phyloP scores from a whole-genome alignment of 30 jellyfish, hydroid and myxozoan species.

The Aurelia aurita complex sp. Pacific region DNA sequence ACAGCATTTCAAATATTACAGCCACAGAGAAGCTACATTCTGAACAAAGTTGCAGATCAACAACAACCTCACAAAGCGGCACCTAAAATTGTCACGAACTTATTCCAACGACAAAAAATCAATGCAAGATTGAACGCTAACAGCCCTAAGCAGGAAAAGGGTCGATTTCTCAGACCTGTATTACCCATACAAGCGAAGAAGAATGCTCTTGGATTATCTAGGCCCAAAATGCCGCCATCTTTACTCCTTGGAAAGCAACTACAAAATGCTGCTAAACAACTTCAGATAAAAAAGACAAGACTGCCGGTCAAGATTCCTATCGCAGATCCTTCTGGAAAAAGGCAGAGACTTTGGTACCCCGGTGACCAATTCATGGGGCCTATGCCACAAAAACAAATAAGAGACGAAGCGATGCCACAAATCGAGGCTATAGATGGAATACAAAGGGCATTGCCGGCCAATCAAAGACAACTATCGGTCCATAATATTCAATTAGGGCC shows the following conservation, averaged over 20 bases:
- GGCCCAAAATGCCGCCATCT: neutral
- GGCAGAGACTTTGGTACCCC: slow-evolving; percentile 70
- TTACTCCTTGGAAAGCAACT: neutral
- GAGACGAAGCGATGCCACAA: neutral
- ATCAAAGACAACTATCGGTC: slow-evolving; percentile 13
- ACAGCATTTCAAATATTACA: slow-evolving; percentile 31
- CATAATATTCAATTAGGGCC: slow-evolving; percentile 27
- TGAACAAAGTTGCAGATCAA: too few species aligned
- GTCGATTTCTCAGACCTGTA: too few species aligned
- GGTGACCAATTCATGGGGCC: slow-evolving; percentile 28
- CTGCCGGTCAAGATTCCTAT: neutral
- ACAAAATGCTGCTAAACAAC: neutral
- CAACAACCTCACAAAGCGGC: too few species aligned
- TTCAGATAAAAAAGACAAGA: neutral
- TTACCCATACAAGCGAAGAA: neutral
- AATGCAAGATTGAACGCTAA: too few species aligned
- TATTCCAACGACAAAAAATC: too few species aligned
- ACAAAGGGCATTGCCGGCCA: slow-evolving; percentile 25
- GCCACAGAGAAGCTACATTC: slow-evolving; percentile 8
- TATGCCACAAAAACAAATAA: neutral
- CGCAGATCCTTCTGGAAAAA: slow-evolving; percentile 13
- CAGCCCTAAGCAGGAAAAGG: too few species aligned
- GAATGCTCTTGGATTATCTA: neutral
- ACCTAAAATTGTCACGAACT: too few species aligned
- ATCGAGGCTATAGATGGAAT: slow-evolving; percentile 6